These are phyloP conservation scores for Eulemur mongoz DNA, from an alignment of 2,797 vertebrate genomes.

Conservation along the genomic window DNA sequence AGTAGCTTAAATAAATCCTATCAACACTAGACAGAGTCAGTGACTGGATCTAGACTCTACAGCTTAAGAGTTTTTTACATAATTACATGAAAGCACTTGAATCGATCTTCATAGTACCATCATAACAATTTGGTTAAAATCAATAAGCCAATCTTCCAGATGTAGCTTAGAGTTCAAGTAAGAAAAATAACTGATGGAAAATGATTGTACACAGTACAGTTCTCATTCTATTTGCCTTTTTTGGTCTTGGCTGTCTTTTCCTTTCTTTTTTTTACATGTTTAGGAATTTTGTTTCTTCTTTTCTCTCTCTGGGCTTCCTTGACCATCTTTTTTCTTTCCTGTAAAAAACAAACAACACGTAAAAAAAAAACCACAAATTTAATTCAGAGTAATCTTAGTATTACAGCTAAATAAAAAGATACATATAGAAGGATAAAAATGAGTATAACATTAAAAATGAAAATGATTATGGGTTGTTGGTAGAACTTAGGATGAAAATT, in stretches of 20 bases:
- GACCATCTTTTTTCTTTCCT: conserved; percentile 94
- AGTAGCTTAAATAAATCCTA: conserved; percentile 36
- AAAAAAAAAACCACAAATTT: background rate
- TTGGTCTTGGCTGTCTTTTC: conserved; percentile 94
- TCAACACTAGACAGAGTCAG: background rate
- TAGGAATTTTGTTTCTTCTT: conserved; percentile 93
- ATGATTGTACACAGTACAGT: background rate
- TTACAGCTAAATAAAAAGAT: background rate
- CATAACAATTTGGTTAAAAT: background rate
- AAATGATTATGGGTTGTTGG: background rate
- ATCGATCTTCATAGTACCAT: background rate
- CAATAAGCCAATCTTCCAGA: background rate
- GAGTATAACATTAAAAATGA: background rate
- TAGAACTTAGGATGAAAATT: background rate
- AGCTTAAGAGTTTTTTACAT: background rate
- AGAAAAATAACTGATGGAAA: background rate
- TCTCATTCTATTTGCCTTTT: conserved; percentile 88
- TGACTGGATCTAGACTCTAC: background rate
- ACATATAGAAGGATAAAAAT: background rate
- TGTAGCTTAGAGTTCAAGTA: background rate
- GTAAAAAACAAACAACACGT: conserved; percentile 63
- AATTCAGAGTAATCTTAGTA: background rate
- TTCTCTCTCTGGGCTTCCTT: conserved; percentile 97
- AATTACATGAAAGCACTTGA: background rate
- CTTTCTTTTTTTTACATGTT: conserved; percentile 96